Conservation (phyloP, 2,113 vertebrate species). For the Nettapus auritus region DNA sequence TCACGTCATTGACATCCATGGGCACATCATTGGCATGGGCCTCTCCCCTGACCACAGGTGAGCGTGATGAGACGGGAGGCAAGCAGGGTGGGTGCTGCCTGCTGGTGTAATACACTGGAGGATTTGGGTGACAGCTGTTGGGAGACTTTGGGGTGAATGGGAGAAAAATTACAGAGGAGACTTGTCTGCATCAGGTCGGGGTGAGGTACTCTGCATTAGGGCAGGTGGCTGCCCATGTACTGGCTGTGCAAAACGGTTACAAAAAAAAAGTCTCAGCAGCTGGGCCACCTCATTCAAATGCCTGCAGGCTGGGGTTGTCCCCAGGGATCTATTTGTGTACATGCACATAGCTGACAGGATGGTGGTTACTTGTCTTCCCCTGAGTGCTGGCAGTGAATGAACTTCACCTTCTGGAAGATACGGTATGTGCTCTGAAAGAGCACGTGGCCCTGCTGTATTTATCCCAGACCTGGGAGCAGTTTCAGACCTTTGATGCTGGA, state of each 20-base stretch:
- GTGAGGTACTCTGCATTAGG: not conserved
- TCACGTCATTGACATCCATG: constrained; percentile 94
- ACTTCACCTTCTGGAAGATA: not conserved
- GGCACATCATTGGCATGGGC: constrained; percentile 97
- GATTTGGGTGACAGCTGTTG: not conserved
- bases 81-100: too few relatives aligned
- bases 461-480: not conserved
- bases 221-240: not conserved
- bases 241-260: not conserved
- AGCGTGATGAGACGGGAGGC: fast-evolving
- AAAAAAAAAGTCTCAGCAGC: not conserved
- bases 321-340: not conserved
- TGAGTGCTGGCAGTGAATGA: not conserved
- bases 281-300: not conserved
- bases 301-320: not conserved
- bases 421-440: not conserved
- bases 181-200: too few relatives aligned
- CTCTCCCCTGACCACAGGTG: constrained; percentile 97
- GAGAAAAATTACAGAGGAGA: not conserved
- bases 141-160: not conserved
- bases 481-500: not conserved
- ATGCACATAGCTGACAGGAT: not conserved
- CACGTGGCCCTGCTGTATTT: not conserved
- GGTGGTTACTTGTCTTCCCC: not conserved
- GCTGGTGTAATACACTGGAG: not conserved